Evolutionary conservation across 2,888 invertebrate species (phyloP), one percentile per base, ranked within the genome.

Genomic region (Euplagia quadripunctaria): DNA sequence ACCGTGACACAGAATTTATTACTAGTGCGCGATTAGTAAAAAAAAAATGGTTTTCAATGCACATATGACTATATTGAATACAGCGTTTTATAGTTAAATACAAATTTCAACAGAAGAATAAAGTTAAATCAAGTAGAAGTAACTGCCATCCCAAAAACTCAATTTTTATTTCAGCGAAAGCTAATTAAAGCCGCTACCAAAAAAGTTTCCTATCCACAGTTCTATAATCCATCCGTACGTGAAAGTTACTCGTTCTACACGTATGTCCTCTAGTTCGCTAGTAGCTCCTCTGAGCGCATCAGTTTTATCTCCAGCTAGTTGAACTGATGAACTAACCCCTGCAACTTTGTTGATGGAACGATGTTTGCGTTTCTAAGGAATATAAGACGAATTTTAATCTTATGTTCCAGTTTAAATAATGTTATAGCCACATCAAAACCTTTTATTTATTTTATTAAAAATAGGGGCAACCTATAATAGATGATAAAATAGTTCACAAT

Each of bases 221-320:
- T 42, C 17, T 52, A 55, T 17, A 67, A 67, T 67, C 52, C 52
- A n/a, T 5, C 12, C 12, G 49, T 17, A 52, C 49, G 42, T 52
- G 17, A 52, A 67, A 67, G 52, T 67, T 52, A 17, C 52, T 52
- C 5, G 42, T 41, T n/a, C 42, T 16, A 52, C 52, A 52, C 52
- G 67, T 67, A 12, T 31, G 51, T 64, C 51, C 52, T 49, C n/a
- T 41, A 70, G 51, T 46, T 49, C 31, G 61, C 61, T 61, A n/a
- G n/a, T 9, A 14, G 17, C 7, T 41, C 49, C 31, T 43, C 17
- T 17, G 64, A n/a, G 41, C 7, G 51, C 52, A 51, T 70, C 70
- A 70, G 52, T 70, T 70, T 70, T 49, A 9, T 42, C 77, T 78
- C 66, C 46, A 64, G 51, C 63, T 49, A 55, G 64, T 41, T 55